These are phyloP conservation scores for Saccopteryx leptura DNA, from an alignment of 2,113 vertebrate genomes.

Conservation along the genomic window DNA sequence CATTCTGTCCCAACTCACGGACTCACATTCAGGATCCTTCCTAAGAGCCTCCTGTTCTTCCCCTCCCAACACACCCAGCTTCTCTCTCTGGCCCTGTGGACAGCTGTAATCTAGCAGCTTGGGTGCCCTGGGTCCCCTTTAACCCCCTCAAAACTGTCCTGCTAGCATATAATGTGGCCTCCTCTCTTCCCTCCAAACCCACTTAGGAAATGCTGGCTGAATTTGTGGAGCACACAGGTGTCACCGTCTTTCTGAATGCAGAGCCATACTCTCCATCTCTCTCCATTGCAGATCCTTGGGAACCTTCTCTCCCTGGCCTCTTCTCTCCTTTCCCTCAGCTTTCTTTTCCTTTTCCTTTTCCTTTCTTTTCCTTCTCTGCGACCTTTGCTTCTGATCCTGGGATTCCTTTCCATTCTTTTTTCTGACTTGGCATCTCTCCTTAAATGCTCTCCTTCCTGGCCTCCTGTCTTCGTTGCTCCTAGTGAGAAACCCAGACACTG, in stretches of 20 bases:
- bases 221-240: not conserved
- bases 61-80: not conserved
- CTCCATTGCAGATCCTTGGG: not conserved
- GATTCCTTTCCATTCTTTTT: not conserved
- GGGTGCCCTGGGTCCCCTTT: not conserved
- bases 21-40: not conserved
- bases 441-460: rapidly evolving
- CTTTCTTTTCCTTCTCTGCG: not conserved
- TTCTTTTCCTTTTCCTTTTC: not conserved
- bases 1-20: not conserved
- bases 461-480: not conserved
- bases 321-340: not conserved
- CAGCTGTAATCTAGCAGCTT: no score
- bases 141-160: not conserved
- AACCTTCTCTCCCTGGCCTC: not conserved
- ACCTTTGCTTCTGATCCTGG: rapidly evolving
- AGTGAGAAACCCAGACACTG: not conserved
- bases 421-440: not conserved
- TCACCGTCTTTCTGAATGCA: not conserved
- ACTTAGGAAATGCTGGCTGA: not conserved
- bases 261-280: not conserved
- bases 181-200: not conserved
- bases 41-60: not conserved
- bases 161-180: not conserved
- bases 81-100: not conserved